Percentiles rank a stretch among this genome's conserved stretches.
These are phyloP conservation scores for Andrena chrysosceles DNA, from an alignment of 2,888 invertebrate genomes.

Conservation along the genomic window DNA sequence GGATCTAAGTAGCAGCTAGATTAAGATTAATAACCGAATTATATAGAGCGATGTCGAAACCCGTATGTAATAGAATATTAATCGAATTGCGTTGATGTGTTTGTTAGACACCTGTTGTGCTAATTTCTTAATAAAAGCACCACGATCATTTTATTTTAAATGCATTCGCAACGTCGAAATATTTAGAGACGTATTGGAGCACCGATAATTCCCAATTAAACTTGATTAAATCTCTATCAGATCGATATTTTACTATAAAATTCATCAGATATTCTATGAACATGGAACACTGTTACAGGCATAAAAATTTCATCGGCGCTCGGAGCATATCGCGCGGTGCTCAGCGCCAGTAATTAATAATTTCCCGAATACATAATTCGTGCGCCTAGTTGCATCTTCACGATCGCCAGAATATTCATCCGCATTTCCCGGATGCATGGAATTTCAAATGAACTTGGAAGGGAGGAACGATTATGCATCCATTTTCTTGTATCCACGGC, in stretches of 20 bases:
- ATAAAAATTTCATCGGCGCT: neutral
- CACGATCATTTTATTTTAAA: too few species aligned
- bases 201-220: too few species aligned
- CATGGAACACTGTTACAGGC: neutral
- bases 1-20: slow-evolving; percentile 16
- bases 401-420: slow-evolving; percentile 20
- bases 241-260: too few species aligned
- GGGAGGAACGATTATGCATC: slow-evolving; percentile 60
- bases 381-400: neutral
- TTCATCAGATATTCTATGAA: too few species aligned
- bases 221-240: too few species aligned
- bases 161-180: too few species aligned
- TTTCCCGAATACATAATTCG: neutral
- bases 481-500: slow-evolving; percentile 63
- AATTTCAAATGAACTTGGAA: slow-evolving; percentile 63
- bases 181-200: too few species aligned
- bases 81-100: neutral
- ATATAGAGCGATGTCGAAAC: neutral
- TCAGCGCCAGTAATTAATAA: slow-evolving; percentile 15
- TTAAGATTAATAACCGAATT: slow-evolving; percentile 31
- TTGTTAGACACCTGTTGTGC: too few species aligned
- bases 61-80: slow-evolving; percentile 10
- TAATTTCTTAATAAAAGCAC: neutral
- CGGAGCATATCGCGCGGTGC: neutral
- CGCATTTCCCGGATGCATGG: slow-evolving; percentile 60